Percentiles rank a stretch among this genome's conserved stretches.
Conservation (phyloP, 1,140 invertebrate genomes). For the Maconellicoccus hirsutus region DNA sequence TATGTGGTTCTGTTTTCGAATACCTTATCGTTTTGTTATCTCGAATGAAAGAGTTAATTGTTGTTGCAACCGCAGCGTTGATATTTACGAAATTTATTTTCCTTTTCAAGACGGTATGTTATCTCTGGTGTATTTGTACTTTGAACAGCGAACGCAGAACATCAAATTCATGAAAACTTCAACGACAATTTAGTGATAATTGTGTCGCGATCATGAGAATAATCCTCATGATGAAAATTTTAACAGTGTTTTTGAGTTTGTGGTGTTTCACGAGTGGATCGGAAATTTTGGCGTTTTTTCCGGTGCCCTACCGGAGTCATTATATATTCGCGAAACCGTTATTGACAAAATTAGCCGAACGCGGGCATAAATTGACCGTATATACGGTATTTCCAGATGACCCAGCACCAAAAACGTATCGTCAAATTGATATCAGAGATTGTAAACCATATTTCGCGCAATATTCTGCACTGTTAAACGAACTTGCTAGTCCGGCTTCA, state of each 20-base stretch:
- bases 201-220: too few species aligned
- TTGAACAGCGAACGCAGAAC: too few species aligned
- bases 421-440: constrained; percentile 26
- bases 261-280: background rate
- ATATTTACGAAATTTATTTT: too few species aligned
- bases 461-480: background rate
- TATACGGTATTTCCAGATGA: constrained; percentile 36
- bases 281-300: constrained; percentile 32
- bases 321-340: constrained; percentile 32
- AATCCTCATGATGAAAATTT: too few species aligned
- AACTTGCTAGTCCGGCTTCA: constrained; percentile 6
- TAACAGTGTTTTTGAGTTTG: too few species aligned
- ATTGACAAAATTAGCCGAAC: constrained; percentile 30
- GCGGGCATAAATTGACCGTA: constrained; percentile 33
- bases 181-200: too few species aligned
- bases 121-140: too few species aligned
- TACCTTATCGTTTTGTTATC: too few species aligned
- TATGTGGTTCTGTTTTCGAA: background rate
- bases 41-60: too few species aligned
- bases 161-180: too few species aligned
- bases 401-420: constrained; percentile 38
- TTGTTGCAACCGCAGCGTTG: too few species aligned
- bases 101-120: too few species aligned
- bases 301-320: constrained; percentile 31
- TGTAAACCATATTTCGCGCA: background rate